These are phyloP conservation scores for Sebastes minor DNA, from an alignment of 2,797 vertebrate species.

Conservation along the genomic window DNA sequence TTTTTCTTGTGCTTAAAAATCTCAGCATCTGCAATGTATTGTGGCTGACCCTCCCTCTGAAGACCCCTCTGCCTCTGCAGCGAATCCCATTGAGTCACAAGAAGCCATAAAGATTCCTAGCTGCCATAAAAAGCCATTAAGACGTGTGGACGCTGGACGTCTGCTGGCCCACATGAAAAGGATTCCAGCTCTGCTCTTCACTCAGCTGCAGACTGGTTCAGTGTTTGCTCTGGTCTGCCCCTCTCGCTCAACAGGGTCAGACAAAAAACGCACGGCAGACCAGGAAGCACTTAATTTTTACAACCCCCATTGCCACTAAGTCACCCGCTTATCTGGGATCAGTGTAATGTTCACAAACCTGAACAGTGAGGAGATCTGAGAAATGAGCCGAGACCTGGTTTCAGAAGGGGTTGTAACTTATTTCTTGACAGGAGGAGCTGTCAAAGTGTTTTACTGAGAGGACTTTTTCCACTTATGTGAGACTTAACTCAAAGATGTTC, in stretches of 20 bases:
- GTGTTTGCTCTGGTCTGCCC: conserved; percentile 66
- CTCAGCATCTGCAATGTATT: conserved; percentile 47
- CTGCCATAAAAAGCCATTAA: conserved; percentile 82
- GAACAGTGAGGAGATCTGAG: conserved; percentile 30
- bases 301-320: conserved; percentile 54
- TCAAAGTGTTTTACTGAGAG: background rate
- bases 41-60: conserved; percentile 45
- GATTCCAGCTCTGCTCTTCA: conserved; percentile 67
- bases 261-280: conserved; percentile 57
- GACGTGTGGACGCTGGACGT: conserved; percentile 72
- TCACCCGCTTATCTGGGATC: conserved; percentile 55
- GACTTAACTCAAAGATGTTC: background rate
- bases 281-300: conserved; percentile 81
- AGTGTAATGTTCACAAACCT: conserved; percentile 31
- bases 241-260: conserved; percentile 56
- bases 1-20: conserved; percentile 9
- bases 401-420: conserved; percentile 1
- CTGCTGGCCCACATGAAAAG: conserved; percentile 80
- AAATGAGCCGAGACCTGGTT: conserved; percentile 11
- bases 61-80: conserved; percentile 55
- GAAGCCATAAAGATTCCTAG: conserved; percentile 85
- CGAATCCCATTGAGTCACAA: conserved; percentile 71
- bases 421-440: background rate
- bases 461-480: background rate
- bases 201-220: conserved; percentile 64